phyloP scores from a whole-genome alignment of 1,140 invertebrate species.

The Drosophila lacteicornis region DNA sequence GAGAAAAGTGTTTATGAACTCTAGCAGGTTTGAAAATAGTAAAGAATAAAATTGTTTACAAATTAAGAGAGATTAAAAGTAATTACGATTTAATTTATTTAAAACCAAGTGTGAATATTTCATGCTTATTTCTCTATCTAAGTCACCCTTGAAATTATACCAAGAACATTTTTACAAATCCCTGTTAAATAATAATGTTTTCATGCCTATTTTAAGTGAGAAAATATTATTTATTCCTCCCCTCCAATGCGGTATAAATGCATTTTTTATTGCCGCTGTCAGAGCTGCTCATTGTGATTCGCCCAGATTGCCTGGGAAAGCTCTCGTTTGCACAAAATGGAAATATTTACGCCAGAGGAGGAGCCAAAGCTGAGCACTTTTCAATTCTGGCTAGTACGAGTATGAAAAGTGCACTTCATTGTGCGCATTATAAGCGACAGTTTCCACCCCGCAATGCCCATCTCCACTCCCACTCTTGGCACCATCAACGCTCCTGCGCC shows the following conservation, averaged over 20 bases:
- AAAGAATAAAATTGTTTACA: neutral
- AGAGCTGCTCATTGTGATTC: constrained; percentile 30
- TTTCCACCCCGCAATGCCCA: constrained; percentile 26
- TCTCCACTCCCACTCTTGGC: neutral
- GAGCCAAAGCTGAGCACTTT: constrained; percentile 67
- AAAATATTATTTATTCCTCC: constrained; percentile 28
- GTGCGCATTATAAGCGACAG: constrained; percentile 79
- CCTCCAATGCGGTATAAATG: constrained; percentile 22
- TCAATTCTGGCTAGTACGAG: constrained; percentile 67
- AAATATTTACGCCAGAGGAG: constrained; percentile 48
- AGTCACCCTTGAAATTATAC: too few species aligned
- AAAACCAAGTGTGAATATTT: neutral
- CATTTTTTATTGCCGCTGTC: constrained; percentile 46
- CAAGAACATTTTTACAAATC: neutral
- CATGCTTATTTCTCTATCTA: neutral
- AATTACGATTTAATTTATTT: too few species aligned
- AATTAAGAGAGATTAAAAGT: too few species aligned
- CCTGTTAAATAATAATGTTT: neutral
- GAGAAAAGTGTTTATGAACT: neutral
- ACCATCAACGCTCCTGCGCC: neutral
- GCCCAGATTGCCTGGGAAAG: constrained; percentile 26
- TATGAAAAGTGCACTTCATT: constrained; percentile 84
- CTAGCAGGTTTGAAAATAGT: neutral
- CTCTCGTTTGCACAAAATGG: constrained; percentile 41
- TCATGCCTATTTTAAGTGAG: constrained; percentile 3